Evolutionary conservation across 2,113 vertebrate species (phyloP).

Genomic region (Lates calcarifer): DNA sequence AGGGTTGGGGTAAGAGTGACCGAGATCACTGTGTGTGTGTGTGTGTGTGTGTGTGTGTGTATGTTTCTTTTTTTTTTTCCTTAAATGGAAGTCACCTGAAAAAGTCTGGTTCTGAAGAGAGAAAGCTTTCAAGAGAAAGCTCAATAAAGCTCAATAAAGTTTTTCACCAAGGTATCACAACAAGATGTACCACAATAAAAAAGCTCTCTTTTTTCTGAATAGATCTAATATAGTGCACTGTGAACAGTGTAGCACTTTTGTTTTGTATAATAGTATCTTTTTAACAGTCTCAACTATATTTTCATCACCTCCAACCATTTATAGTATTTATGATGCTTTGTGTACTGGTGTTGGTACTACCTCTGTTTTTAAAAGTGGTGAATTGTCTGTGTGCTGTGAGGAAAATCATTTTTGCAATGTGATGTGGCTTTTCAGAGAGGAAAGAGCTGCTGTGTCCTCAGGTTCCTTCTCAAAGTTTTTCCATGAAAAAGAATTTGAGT

Average conservation of each 20-base stretch:
- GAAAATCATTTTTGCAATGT: not conserved
- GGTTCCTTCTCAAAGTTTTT: conserved; percentile 27
- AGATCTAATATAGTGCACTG: too few species aligned
- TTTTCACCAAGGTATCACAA: too few species aligned
- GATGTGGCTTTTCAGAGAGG: not conserved
- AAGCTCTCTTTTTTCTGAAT: too few species aligned
- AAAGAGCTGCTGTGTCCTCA: conserved; percentile 2
- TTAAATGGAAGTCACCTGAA: too few species aligned
- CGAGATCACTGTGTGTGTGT: not conserved
- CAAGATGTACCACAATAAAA: too few species aligned
- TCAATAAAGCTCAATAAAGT: too few species aligned
- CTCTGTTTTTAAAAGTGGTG: not conserved
- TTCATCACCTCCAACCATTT: not conserved
- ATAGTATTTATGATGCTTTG: not conserved
- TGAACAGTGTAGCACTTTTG: not conserved
- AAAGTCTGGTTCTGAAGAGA: too few species aligned
- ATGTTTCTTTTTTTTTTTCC: not conserved
- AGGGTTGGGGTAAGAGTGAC: too few species aligned
- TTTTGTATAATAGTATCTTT: not conserved
- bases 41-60: not conserved
- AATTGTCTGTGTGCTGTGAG: not conserved
- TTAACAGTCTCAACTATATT: not conserved
- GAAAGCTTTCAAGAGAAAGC: too few species aligned
- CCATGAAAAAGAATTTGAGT: conserved; percentile 49
- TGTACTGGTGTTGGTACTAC: too few species aligned